Conservation (phyloP, 2,797 vertebrate genomes). For the Cyclopterus lumpus region DNA sequence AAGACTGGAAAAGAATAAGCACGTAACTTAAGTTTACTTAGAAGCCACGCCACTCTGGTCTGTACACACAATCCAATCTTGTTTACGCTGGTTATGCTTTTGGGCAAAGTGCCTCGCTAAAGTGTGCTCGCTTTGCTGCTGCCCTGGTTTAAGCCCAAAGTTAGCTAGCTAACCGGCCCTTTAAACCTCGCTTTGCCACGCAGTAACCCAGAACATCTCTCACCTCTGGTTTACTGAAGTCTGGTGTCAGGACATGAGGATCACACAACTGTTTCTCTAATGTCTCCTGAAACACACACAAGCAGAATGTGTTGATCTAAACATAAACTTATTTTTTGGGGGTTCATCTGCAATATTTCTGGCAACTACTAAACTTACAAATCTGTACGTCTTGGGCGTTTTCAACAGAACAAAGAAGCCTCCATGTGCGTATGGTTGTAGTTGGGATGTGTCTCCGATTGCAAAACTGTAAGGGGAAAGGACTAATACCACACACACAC, state of each 20-base stretch:
- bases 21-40: background rate
- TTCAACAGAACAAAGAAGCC: constrained; percentile 94
- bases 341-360: background rate
- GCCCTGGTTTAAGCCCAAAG: background rate
- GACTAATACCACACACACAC: constrained; percentile 77
- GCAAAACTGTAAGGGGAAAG: constrained; percentile 93
- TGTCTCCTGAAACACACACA: constrained; percentile 85
- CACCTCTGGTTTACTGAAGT: constrained; percentile 98
- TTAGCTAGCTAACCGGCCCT: background rate
- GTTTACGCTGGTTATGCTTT: background rate
- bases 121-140: background rate
- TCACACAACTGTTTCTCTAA: constrained; percentile 90
- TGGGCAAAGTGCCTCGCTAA: background rate
- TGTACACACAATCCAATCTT: background rate
- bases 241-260: constrained; percentile 89
- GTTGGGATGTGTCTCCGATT: constrained; percentile 91
- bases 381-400: constrained; percentile 88
- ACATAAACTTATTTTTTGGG: background rate
- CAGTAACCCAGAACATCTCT: constrained; percentile 24
- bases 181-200: background rate
- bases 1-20: background rate
- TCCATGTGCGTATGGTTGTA: constrained; percentile 92
- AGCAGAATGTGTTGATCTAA: background rate
- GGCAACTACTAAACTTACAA: constrained; percentile 86
- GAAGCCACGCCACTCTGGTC: background rate